Base-by-base conservation (phyloP, 2,113 vertebrate genomes). In the Megaptera novaeangliae region DNA sequence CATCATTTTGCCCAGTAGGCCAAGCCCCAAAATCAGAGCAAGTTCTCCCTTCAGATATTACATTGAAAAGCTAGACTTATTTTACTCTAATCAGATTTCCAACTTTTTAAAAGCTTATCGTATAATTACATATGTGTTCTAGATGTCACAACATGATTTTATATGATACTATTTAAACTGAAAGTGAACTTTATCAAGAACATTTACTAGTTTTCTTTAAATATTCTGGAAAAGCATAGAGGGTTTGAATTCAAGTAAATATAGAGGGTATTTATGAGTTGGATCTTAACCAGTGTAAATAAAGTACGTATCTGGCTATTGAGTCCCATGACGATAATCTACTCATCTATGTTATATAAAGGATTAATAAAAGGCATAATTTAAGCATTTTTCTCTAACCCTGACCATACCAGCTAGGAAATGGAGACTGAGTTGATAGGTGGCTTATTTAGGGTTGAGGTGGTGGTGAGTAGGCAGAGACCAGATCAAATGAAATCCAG, bases 1-100 rank as follows among this genome's bases (percentile, higher is more conserved):
- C 91, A 72, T 98, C 97, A 98, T 94, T 92, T 80, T 97, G 69
- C 97, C 90, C 88, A 82, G 94, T 95, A 93, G 61, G 29, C 25
- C 75, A 72, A 93, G n/a, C 23, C 29, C 52, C 20, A 12, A 84
- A 91, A 81, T 84, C 23, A 88, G 75, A 97, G 5, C 66, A 59
- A 98, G 52, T 23, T 97, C 75, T 97, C 83, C 57, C 91, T 96
- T 94, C 27, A 41, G 1, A 90, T 88, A 95, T 98, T 95, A 95
- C 74, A 95, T 13, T 29, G 4, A 78, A 96, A 95, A 96, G 78
- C 66, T 18, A 77, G n/a, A 75, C n/a, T 90, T 64, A 87, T 64
- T 61, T 52, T 72, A 92, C 66, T 94, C 20, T 69, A 52, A 88
- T 64, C 82, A 96, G 29, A 66, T 91, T 91, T 68, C 44, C 86